Conservation (phyloP, 2,888 invertebrate genomes). For the Zaprionus bogoriensis region DNA sequence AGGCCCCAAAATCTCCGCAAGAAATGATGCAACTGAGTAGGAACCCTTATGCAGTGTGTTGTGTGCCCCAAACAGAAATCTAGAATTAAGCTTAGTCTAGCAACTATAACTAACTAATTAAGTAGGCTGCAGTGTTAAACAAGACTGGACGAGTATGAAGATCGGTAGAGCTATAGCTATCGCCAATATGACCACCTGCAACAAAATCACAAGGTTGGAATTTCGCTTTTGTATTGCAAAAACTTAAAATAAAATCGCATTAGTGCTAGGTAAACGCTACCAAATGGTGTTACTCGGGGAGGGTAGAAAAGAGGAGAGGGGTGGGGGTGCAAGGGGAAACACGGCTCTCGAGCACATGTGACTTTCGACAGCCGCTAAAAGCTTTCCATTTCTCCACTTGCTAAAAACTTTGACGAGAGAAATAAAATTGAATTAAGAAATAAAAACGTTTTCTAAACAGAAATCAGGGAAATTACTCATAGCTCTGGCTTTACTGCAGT, state of each 20-base stretch:
- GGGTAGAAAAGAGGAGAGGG: neutral
- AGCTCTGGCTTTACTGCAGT: too few species aligned
- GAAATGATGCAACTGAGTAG: neutral
- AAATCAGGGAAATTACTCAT: too few species aligned
- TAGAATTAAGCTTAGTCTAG: slow-evolving; percentile 18
- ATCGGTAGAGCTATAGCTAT: slow-evolving; percentile 17
- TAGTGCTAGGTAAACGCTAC: slow-evolving; percentile 22
- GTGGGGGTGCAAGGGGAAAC: neutral
- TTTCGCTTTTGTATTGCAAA: slow-evolving; percentile 53
- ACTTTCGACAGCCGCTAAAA: slow-evolving; percentile 43
- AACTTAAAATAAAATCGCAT: slow-evolving; percentile 42
- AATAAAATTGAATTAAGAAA: too few species aligned
- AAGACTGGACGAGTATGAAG: slow-evolving; percentile 65
- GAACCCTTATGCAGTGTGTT: slow-evolving; percentile 61
- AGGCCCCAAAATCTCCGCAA: neutral
- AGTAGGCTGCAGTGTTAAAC: slow-evolving; percentile 60
- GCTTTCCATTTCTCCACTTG: slow-evolving; percentile 32
- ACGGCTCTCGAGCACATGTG: slow-evolving; percentile 42
- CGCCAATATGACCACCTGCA: slow-evolving; percentile 30
- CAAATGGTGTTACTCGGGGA: slow-evolving; percentile 24
- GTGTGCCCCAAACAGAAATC: slow-evolving; percentile 28
- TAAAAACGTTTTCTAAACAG: too few species aligned
- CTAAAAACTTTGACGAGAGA: too few species aligned
- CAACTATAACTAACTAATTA: slow-evolving; percentile 20
- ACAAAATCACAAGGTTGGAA: slow-evolving; percentile 44